These are phyloP conservation scores for Nomada goodeniana DNA, from an alignment of 2,888 invertebrate species.

Conservation along the genomic window DNA sequence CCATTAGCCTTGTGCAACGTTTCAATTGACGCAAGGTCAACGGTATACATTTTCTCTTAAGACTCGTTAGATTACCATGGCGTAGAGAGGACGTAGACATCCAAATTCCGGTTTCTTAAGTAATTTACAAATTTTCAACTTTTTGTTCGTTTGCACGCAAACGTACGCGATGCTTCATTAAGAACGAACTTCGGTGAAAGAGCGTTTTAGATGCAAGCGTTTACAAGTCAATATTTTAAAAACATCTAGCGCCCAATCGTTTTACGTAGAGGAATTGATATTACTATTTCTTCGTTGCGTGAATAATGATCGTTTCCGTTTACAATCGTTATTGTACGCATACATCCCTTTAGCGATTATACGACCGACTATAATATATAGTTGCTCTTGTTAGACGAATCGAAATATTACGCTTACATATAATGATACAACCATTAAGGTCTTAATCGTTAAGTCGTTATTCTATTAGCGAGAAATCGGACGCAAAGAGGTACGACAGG, in stretches of 20 bases:
- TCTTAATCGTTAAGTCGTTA: conserved; percentile 68
- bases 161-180: not conserved
- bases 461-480: conserved; percentile 46
- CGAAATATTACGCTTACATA: conserved; percentile 79
- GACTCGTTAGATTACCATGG: conserved; percentile 21
- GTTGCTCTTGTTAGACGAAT: conserved; percentile 72
- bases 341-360: conserved; percentile 58
- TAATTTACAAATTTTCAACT: not conserved
- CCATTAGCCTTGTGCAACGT: conserved; percentile 52
- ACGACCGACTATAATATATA: conserved; percentile 58
- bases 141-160: not conserved
- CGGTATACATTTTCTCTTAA: conserved; percentile 9
- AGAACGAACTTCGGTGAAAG: not conserved
- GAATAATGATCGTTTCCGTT: conserved; percentile 33
- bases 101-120: not conserved
- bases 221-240: conserved; percentile 44
- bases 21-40: conserved; percentile 36
- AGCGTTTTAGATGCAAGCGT: conserved; percentile 23
- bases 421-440: conserved; percentile 62
- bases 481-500: conserved; percentile 22
- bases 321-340: conserved; percentile 30
- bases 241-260: conserved; percentile 22
- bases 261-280: conserved; percentile 25
- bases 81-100: conserved; percentile 15
- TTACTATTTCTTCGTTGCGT: conserved; percentile 22